Evolutionary conservation across 1,140 invertebrate genomes (phyloP), one percentile per base, ranked within the genome.

Genomic region (Drosophila baimaii): DNA sequence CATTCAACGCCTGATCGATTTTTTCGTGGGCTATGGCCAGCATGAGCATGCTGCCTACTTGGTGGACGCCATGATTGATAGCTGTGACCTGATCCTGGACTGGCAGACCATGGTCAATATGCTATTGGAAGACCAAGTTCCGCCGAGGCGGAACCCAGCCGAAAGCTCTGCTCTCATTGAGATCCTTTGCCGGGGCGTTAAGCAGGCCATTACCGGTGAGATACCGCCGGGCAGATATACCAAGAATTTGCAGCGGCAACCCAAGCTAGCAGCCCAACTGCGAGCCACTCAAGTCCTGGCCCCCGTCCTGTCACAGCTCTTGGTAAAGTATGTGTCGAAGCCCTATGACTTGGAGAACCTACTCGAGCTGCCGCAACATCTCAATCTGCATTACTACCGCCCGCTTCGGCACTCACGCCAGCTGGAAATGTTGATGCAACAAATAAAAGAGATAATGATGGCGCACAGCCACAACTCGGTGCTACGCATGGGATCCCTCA

Each of bases 1-100:
- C 0, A 17, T 88, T 2, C 33, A n/a, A 0, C 8, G 21, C 0
- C 44, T 88, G 21, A 25, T 80, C 5, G 13, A 56, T 21, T 70
- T 83, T 12, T 83, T 71, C 15, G 4, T 58, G 4, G 9, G 35
- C 2, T 49, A 47, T 5, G 33, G 41, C 0, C 39, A 63, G 15
- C 77, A 79, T 2, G 84, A 89, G 8, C 83, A 88, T 47, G 61
- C 79, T 9, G 76, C 72, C 5, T 83, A 83, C 31, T 39, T 89
- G 7, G 84, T 88, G 3, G 83, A 88, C 44, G 46, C 83, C 1
- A 51, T 73, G 8, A 58, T 57, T 9, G 61, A 54, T 0, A 25
- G 9, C n/a, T 83, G 39, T 19, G 27, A 64, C 2, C 9, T 69
- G 12, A 17, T 88, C 1, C 5, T 74, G 1, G 68, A 58, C 8